phyloP scores from a whole-genome alignment of 2,797 vertebrate species.

The Anas capensis region DNA sequence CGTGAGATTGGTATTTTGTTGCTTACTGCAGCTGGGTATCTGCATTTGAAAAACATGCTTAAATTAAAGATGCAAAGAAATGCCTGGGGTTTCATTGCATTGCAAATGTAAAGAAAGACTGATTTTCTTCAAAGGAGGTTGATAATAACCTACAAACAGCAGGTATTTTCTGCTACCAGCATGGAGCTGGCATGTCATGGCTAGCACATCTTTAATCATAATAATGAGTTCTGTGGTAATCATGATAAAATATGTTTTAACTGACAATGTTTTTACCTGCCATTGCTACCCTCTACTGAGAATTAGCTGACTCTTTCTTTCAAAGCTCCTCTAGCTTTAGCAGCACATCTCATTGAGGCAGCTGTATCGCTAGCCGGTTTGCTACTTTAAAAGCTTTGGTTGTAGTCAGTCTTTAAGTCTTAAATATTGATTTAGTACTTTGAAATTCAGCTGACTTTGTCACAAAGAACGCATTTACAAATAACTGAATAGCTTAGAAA shows the following conservation, averaged over 20 bases:
- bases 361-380: not conserved
- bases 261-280: conserved; percentile 58
- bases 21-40: conserved; percentile 50
- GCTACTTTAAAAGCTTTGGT: not conserved
- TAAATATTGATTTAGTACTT: not conserved
- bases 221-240: conserved; percentile 71
- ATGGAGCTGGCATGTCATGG: conserved; percentile 69
- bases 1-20: not conserved
- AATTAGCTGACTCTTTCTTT: conserved; percentile 11
- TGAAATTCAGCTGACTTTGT: not conserved
- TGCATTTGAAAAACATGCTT: conserved; percentile 49
- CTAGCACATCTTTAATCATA: conserved; percentile 76
- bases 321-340: not conserved
- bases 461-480: not conserved
- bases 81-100: conserved; percentile 66
- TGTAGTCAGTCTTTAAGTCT: not conserved
- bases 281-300: conserved; percentile 39
- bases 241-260: conserved; percentile 71
- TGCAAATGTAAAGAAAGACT: conserved; percentile 72
- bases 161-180: conserved; percentile 75
- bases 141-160: conserved; percentile 75
- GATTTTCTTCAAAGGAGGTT: conserved; percentile 69
- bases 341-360: not conserved
- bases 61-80: conserved; percentile 71
- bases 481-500: not conserved